phyloP scores from a whole-genome alignment of 2,113 vertebrate species.

The Oryctolagus cuniculus region mOryCun1.1 NC_091434.1:123390501-123391000 shows the following conservation, averaged over 20 bases:
- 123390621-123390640: not conserved
- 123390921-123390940: too few species aligned
- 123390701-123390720: not conserved
- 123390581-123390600: not conserved
- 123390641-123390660: not conserved
- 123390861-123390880: too few species aligned
- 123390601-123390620: not conserved
- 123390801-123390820: not conserved
- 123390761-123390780: not conserved
- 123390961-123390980: not conserved
- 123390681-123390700: not conserved
- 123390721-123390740: not conserved
- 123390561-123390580: not conserved
- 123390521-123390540: not conserved
- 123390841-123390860: not conserved
- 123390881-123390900: accelerated
- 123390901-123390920: accelerated
- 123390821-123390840: not conserved
- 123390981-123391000: not conserved
- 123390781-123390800: not conserved
- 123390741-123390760: not conserved
- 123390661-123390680: not conserved
- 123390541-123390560: not conserved
- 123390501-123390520: too few species aligned
- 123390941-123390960: not conserved